Conservation (phyloP, 2,113 vertebrate species). For the Pandion haliaetus region DNA sequence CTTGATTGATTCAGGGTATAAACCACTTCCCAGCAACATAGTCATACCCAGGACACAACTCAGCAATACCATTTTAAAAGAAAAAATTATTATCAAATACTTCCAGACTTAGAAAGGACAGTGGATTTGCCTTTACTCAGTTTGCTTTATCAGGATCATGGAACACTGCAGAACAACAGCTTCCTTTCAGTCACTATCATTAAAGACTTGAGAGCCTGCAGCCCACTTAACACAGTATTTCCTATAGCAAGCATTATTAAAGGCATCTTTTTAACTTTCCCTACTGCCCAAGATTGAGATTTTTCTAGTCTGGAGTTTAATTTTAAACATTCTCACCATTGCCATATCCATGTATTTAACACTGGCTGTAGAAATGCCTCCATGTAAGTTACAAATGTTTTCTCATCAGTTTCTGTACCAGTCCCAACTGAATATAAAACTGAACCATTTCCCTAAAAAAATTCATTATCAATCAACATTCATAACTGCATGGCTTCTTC, state of each 20-base stretch:
- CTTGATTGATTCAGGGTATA: not conserved
- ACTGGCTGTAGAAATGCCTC: not conserved
- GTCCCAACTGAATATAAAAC: not conserved
- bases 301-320: not conserved
- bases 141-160: not conserved
- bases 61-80: not conserved
- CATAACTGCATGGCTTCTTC: not conserved
- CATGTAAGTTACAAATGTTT: not conserved
- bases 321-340: not conserved
- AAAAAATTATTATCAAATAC: not conserved
- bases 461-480: not conserved
- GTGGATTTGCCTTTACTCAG: not conserved
- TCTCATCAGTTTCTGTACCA: not conserved
- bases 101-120: not conserved
- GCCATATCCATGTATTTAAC: not conserved
- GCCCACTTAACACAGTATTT: not conserved
- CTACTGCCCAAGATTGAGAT: not conserved
- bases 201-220: not conserved
- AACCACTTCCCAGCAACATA: not conserved
- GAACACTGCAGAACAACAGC: not conserved
- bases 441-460: not conserved
- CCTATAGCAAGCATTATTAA: not conserved
- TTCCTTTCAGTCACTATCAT: not conserved
- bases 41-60: not conserved
- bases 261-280: not conserved